Evolutionary conservation across 1,140 invertebrate species (phyloP).

Genomic region (Sarcophaga peregrina): DNA sequence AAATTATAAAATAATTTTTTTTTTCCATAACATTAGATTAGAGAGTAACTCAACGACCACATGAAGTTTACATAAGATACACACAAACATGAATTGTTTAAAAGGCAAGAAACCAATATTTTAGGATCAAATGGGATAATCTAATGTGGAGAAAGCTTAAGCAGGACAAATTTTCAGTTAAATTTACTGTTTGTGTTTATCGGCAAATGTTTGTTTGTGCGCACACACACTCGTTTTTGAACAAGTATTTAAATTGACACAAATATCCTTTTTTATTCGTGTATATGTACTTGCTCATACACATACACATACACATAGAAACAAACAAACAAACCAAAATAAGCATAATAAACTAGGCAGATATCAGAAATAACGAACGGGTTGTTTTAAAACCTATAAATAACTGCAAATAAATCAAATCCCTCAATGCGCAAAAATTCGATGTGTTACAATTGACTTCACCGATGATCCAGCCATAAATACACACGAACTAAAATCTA

Average conservation of each 20-base stretch:
- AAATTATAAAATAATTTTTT: too few relatives aligned
- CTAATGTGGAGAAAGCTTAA: constrained; percentile 42
- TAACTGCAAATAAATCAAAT: constrained; percentile 48
- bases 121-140: constrained; percentile 44
- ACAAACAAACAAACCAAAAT: constrained; percentile 30
- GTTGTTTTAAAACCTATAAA: constrained; percentile 46
- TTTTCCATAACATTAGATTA: too few relatives aligned
- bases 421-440: constrained; percentile 47
- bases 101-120: constrained; percentile 46
- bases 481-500: not conserved
- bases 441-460: constrained; percentile 48
- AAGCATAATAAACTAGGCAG: constrained; percentile 26
- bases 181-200: not conserved
- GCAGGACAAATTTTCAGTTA: not conserved
- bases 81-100: not conserved
- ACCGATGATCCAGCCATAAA: constrained; percentile 43
- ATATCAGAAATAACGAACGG: constrained; percentile 36
- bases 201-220: too few relatives aligned
- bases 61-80: too few relatives aligned
- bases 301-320: constrained; percentile 26
- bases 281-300: constrained; percentile 18
- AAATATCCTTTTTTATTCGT: not conserved
- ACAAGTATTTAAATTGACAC: too few relatives aligned
- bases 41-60: too few relatives aligned
- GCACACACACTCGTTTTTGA: too few relatives aligned